Base-by-base conservation (phyloP, 1,140 invertebrate genomes). In the Drosophila kohkoa region DNA sequence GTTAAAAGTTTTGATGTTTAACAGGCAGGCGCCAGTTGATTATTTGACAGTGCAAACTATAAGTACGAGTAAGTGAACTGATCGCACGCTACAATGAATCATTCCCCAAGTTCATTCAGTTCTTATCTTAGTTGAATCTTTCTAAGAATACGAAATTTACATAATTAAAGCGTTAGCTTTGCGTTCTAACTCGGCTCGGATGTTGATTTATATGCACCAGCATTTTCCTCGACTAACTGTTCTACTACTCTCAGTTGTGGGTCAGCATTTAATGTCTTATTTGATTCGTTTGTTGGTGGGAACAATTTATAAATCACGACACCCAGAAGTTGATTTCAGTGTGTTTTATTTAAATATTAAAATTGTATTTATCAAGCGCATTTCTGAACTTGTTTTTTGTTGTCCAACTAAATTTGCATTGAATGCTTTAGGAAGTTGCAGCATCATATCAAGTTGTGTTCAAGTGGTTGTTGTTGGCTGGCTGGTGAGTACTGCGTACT, bases 21-120 rank as follows among this genome's bases (percentile, higher is more conserved):
- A 38, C 6, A 52, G 49, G 57, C 32, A 72, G 70, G 70, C 70
- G 70, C 70, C 62, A 59, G 32, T 10, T 57, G 32, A 64, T 54
- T 41, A 11, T 20, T n/a, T 8, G 8, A 69, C 58, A 69, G 20
- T 75, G 49, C 8, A 38, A 25, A 32, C 5, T 20, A 20, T 13
- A 38, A 70, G 32, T 57, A 49, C 43, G 30, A 70, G 32, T 57
- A 49, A 49, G 30, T 63, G 49, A 15, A 63, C 70, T 45, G 20
- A 5, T 43, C 41, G 11, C n/a, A 13, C n/a, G 13, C 11, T 25
- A 38, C 25, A 32, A 30, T 48, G n/a, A 32, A 1, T 49, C 7
- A 45, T 45, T n/a, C 28, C 2, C n/a, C 32, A 48, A 38, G 28
- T 38, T 55, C 30, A 55, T 55, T 55, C 13, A 55, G 1, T 4